A percentile compares a stretch with the other conserved stretches of the same genome.
These are phyloP conservation scores for Huso huso DNA, from an alignment of 2,797 vertebrate genomes.

Conservation along the genomic window DNA sequence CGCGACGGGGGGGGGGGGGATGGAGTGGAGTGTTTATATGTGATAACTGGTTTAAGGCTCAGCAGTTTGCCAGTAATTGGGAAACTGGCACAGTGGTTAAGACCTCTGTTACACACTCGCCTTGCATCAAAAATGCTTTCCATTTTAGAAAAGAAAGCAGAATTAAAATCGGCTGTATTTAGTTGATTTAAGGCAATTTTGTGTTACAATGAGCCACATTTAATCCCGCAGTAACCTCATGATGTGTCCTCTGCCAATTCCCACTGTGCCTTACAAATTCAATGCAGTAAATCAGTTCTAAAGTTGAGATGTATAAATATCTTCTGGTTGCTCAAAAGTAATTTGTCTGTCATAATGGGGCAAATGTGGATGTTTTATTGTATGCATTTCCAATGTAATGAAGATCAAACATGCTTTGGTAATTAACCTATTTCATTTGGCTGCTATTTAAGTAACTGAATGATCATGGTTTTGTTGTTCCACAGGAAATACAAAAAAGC, in stretches of 20 bases:
- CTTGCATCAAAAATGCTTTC: constrained; percentile 48
- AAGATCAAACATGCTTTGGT: constrained; percentile 43
- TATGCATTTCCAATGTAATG: constrained; percentile 39
- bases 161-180: constrained; percentile 73
- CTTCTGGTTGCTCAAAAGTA: constrained; percentile 25
- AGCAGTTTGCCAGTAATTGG: constrained; percentile 56
- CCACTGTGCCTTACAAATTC: constrained; percentile 57
- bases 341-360: constrained; percentile 32
- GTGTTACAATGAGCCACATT: constrained; percentile 60
- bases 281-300: constrained; percentile 53
- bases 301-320: constrained; percentile 53
- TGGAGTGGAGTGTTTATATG: constrained; percentile 44
- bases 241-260: constrained; percentile 56
- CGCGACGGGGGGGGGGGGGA: too few species aligned
- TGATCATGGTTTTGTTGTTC: not conserved
- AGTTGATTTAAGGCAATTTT: constrained; percentile 62
- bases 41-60: constrained; percentile 54
- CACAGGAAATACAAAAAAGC: not conserved
- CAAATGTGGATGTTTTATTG: constrained; percentile 33
- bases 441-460: not conserved
- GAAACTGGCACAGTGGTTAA: constrained; percentile 36
- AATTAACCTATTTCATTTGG: constrained; percentile 55
- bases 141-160: constrained; percentile 57
- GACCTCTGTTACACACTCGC: constrained; percentile 43
- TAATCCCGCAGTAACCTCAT: constrained; percentile 68